phyloP scores from a whole-genome alignment of 2,113 vertebrate species.

The Lepus americanus region DNA sequence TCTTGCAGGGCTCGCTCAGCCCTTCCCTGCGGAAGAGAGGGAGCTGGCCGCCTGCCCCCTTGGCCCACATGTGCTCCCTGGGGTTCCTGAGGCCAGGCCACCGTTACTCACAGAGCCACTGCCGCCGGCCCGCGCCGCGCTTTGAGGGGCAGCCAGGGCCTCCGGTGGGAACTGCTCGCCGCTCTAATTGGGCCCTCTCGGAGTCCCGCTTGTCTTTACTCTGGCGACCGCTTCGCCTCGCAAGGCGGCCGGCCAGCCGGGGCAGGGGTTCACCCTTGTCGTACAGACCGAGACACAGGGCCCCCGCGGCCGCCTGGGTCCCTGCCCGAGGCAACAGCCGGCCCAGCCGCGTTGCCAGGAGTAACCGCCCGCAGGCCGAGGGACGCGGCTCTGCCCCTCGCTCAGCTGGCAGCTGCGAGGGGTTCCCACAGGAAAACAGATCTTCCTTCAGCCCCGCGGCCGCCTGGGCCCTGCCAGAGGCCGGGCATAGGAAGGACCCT shows the following conservation, averaged over 20 bases:
- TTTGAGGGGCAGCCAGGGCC: constrained; percentile 77
- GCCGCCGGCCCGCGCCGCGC: constrained; percentile 68
- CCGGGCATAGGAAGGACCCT: neutral
- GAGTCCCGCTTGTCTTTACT: constrained; percentile 61
- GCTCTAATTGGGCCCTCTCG: constrained; percentile 73
- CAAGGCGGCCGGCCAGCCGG: constrained; percentile 40
- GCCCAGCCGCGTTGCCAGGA: constrained; percentile 69
- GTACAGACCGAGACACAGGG: constrained; percentile 67
- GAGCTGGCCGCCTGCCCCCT: constrained; percentile 45
- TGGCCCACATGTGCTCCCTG: constrained; percentile 10
- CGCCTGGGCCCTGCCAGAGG: neutral
- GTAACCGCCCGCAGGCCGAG: constrained; percentile 41
- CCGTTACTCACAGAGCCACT: constrained; percentile 30
- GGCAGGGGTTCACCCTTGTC: constrained; percentile 72
- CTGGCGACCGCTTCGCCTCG: constrained; percentile 13
- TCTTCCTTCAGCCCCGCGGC: neutral
- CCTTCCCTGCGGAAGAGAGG: constrained; percentile 31
- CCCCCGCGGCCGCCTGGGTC: constrained; percentile 62
- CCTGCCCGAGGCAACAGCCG: constrained; percentile 50
- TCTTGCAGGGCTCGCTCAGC: neutral
- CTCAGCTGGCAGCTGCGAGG: constrained; percentile 61
- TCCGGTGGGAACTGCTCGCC: constrained; percentile 66
- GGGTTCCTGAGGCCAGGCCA: constrained; percentile 29
- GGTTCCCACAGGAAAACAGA: constrained; percentile 83
- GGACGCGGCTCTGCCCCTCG: neutral